Conservation (phyloP, 64 coral and sea anemone genomes). For the Orbicella faveolata region DNA sequence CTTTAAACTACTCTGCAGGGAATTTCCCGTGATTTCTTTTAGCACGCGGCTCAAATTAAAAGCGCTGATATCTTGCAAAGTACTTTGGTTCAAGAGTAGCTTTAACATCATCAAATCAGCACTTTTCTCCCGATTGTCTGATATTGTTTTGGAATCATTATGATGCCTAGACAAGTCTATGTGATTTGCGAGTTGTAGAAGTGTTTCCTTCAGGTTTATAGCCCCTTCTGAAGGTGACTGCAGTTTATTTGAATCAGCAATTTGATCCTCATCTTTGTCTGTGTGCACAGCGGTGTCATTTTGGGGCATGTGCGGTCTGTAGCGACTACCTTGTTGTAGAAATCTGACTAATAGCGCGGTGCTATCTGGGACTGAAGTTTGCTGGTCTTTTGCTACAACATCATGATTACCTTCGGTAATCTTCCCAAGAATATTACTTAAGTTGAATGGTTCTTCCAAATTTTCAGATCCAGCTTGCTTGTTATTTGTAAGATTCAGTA, state of each 20-base stretch:
- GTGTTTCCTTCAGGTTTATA: constrained; percentile 3
- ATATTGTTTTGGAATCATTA: neutral
- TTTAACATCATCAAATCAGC: neutral
- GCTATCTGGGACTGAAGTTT: neutral
- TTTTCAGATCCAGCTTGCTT: neutral
- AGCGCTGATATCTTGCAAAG: neutral
- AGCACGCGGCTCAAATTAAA: constrained; percentile 24
- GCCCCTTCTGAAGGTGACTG: neutral
- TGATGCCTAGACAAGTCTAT: neutral
- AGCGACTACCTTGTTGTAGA: neutral
- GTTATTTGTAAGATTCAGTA: neutral
- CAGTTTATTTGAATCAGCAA: neutral
- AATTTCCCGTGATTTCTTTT: constrained; percentile 19
- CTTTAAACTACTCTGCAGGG: neutral
- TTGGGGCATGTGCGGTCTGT: neutral
- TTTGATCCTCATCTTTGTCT: neutral
- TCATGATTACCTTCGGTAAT: neutral
- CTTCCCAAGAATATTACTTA: neutral
- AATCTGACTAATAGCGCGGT: constrained; percentile 18
- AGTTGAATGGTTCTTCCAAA: neutral
- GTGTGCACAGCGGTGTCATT: neutral
- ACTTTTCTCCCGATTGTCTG: neutral
- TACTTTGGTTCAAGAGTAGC: constrained; percentile 11
- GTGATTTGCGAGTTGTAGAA: constrained; percentile 10
- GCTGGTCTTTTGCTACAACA: neutral